Base-by-base conservation (phyloP, 2,113 vertebrate species). In the Sinocyclocheilus maitianheensis region DNA sequence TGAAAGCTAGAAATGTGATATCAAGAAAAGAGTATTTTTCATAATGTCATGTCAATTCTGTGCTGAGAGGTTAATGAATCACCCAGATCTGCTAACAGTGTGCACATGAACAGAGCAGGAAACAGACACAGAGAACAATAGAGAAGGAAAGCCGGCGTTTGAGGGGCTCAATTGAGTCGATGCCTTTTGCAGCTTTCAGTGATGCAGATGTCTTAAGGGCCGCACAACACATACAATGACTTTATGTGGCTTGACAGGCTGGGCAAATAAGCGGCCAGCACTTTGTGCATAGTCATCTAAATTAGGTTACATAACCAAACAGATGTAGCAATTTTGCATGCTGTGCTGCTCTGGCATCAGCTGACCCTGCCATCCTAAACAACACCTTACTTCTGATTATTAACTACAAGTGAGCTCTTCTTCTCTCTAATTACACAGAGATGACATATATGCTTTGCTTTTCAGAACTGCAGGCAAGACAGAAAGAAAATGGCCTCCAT, bases 251-350 rank as follows among this genome's bases (percentile, higher is more conserved):
- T 71, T 60, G 77, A 80, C 77, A 72, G 63, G 63, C 65, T 62
- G 43, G 51, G 48, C 26, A 60, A 80, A 80, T 24, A 78, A 79
- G 84, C 7, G 34, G 16, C 30, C 77, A 74, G 77, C 77, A 79
- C 30, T 69, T 85, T 79, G 30, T 85, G 84, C 76, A 18, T 12
- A 71, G 62, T 85, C 84, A 78, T 71, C 46, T 37, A 53, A 85
- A 79, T 69, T 74, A 60, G 20, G 12, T 85, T 85, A 81, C 84
- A 81, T 80, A 72, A 80, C 48, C 77, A 58, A 85, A 55, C 81
- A 83, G 65, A 83, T 83, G 81, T 83, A 84, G 48, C 20, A 48
- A 60, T 77, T 63, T 63, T 51, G 53, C 69, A 46, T 84, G 34
- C 53, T 26, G 11, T 37, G 30, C 77, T 58, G 16, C 22, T 24